phyloP scores from a whole-genome alignment of 2,113 vertebrate genomes.

The Lipophrys pholis region DNA sequence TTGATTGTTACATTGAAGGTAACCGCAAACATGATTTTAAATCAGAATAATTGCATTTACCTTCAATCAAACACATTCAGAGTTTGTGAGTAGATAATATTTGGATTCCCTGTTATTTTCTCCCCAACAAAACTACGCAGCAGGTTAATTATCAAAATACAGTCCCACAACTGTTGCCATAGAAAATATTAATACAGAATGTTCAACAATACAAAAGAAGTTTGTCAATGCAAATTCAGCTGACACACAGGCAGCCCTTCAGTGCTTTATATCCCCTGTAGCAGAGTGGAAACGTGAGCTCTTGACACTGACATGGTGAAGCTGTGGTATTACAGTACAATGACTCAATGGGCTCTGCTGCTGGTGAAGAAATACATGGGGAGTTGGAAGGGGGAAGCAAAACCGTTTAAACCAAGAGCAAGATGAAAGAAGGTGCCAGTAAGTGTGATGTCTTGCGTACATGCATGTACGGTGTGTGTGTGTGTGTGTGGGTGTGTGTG shows the following conservation, averaged over 20 bases:
- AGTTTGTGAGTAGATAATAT: slow-evolving; percentile 41
- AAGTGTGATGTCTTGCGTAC: slow-evolving; percentile 52
- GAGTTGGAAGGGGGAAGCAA: slow-evolving; percentile 17
- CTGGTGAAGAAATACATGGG: slow-evolving; percentile 59
- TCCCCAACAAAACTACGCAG: slow-evolving; percentile 40
- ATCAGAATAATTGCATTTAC: slow-evolving; percentile 28
- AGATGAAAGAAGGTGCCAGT: slow-evolving; percentile 61
- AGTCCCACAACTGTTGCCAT: slow-evolving; percentile 52
- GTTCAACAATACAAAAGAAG: slow-evolving; percentile 75
- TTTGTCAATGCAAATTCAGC: slow-evolving; percentile 58
- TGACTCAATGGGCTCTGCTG: slow-evolving; percentile 65
- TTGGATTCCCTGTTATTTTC: slow-evolving; percentile 22
- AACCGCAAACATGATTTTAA: slow-evolving; percentile 23
- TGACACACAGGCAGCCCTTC: slow-evolving; percentile 67
- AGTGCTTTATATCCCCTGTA: slow-evolving; percentile 64
- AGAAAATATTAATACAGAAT: slow-evolving; percentile 75
- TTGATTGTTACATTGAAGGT: slow-evolving; percentile 39
- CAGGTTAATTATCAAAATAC: slow-evolving; percentile 64
- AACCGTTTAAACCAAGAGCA: slow-evolving; percentile 59
- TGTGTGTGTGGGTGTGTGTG: slow-evolving; percentile 59
- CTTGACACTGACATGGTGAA: slow-evolving; percentile 65
- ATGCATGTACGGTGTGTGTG: slow-evolving; percentile 47
- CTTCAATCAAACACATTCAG: slow-evolving; percentile 38
- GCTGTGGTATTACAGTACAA: slow-evolving; percentile 70
- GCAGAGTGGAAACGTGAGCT: slow-evolving; percentile 56